Conservation (phyloP, 2,113 vertebrate genomes). For the Pseudorectes ferrugineus region DNA sequence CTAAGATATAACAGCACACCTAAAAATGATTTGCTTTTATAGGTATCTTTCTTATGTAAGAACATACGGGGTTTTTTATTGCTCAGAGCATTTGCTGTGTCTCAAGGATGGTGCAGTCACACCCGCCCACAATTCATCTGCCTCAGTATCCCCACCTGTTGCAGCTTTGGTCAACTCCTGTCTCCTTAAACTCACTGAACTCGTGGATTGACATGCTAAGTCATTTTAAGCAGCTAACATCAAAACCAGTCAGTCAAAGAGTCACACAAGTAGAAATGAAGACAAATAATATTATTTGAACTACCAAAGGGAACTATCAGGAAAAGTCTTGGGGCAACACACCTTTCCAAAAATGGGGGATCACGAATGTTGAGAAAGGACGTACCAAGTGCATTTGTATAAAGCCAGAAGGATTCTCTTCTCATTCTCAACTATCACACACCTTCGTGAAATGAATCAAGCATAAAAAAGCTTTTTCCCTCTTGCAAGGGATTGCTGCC, state of each 20-base stretch:
- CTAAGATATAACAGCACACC: background rate
- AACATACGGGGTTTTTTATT: background rate
- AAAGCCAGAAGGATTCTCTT: background rate
- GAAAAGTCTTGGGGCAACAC: background rate
- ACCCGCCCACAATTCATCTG: background rate
- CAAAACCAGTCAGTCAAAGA: background rate
- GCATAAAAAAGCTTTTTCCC: background rate
- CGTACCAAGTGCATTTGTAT: background rate
- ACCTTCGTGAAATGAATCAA: background rate
- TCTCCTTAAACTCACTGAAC: background rate
- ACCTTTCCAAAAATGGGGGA: background rate
- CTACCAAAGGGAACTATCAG: background rate
- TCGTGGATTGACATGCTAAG: background rate
- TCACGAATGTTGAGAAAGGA: fast-evolving
- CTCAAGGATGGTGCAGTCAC: background rate
- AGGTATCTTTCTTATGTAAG: background rate
- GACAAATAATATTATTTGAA: background rate
- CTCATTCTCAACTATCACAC: background rate
- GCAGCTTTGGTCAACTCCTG: background rate
- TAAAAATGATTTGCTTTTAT: background rate
- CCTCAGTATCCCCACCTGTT: background rate
- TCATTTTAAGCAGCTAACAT: background rate
- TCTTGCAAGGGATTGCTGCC: background rate
- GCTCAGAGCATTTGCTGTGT: background rate
- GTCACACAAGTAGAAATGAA: background rate